phyloP scores from a whole-genome alignment of 2,113 vertebrate genomes.

The Cygnus buccinator region DNA sequence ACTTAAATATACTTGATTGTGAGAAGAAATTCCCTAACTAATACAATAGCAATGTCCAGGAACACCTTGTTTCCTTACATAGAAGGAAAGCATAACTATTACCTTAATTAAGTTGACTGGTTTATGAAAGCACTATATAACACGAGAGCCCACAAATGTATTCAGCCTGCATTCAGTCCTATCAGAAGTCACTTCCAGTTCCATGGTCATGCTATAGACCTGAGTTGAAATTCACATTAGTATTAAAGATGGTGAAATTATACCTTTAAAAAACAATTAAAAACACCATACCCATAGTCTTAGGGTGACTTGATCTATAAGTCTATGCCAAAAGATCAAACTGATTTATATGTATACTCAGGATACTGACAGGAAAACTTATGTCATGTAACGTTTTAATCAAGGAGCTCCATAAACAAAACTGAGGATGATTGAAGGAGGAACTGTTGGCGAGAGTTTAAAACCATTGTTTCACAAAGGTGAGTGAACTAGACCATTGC shows the following conservation, averaged over 20 bases:
- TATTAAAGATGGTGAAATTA: not conserved
- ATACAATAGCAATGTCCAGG: not conserved
- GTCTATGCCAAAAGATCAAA: not conserved
- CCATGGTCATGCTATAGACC: not conserved
- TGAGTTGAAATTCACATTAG: not conserved
- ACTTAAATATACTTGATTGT: not conserved
- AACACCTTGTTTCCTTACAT: accelerated
- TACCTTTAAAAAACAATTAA: not conserved
- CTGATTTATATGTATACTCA: not conserved
- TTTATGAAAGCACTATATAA: not conserved
- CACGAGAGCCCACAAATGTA: accelerated
- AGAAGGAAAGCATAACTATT: not conserved
- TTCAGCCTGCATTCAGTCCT: not conserved
- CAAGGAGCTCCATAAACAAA: not conserved
- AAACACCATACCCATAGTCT: too few species aligned
- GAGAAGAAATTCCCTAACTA: not conserved
- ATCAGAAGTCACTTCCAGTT: not conserved
- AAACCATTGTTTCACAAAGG: not conserved
- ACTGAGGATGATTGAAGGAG: not conserved
- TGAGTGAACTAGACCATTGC: not conserved
- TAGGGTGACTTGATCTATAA: not conserved
- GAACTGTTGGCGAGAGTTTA: not conserved
- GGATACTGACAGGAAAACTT: not conserved
- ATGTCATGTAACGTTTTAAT: not conserved
- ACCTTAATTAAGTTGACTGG: not conserved